These are phyloP conservation scores for Sylvilagus floridanus DNA, from an alignment of 2,797 vertebrate species.

Conservation along the genomic window DNA sequence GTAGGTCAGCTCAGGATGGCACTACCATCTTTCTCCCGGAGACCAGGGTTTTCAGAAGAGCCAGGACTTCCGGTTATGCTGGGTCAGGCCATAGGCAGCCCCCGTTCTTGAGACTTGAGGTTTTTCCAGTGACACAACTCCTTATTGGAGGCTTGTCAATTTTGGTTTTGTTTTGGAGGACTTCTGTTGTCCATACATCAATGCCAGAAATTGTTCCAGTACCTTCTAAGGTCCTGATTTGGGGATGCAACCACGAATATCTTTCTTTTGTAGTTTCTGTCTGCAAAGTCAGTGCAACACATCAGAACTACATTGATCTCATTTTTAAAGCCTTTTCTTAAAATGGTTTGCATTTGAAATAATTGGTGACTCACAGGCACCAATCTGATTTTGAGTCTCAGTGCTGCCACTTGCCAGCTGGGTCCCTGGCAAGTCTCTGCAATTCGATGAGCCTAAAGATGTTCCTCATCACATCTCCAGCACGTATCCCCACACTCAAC, in stretches of 20 bases:
- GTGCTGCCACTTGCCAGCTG: background rate
- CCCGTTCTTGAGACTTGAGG: background rate
- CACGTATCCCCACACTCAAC: background rate
- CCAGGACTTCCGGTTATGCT: background rate
- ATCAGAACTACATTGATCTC: conserved; percentile 7
- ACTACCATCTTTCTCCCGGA: background rate
- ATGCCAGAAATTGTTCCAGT: conserved; percentile 29
- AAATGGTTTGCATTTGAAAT: conserved; percentile 8
- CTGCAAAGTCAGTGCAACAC: background rate
- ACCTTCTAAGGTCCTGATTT: background rate
- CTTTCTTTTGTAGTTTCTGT: conserved; percentile 22
- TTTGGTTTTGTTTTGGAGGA: conserved; percentile 3
- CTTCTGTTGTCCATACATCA: background rate
- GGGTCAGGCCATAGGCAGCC: background rate
- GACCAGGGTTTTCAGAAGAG: background rate
- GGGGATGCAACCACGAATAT: conserved; percentile 7
- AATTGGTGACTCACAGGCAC: background rate
- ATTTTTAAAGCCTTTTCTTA: background rate
- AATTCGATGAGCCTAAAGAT: conserved; percentile 10
- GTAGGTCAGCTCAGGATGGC: background rate
- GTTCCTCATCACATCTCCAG: background rate
- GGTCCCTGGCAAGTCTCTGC: background rate
- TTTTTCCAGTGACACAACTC: background rate
- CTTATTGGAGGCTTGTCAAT: background rate
- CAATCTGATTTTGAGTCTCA: conserved; percentile 25